Conservation (phyloP, 2,888 invertebrate species). For the Eristalis pertinax region DNA sequence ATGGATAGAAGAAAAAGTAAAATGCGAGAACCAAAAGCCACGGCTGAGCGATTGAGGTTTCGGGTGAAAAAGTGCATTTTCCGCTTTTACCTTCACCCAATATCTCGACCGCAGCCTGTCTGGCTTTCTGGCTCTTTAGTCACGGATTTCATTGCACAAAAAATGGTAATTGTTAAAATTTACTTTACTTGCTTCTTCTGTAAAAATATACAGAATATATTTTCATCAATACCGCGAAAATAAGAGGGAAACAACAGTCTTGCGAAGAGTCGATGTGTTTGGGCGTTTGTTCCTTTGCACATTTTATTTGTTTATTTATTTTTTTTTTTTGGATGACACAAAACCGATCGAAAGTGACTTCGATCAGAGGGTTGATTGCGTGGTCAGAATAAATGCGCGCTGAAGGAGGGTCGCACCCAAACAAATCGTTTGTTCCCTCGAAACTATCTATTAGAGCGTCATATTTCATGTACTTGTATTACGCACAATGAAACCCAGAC, state of each 20-base stretch:
- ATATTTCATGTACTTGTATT: background rate
- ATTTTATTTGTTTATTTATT: background rate
- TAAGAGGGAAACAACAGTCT: background rate
- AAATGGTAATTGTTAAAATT: background rate
- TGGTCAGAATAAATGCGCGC: background rate
- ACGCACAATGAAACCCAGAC: slow-evolving; percentile 3
- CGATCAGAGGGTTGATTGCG: background rate
- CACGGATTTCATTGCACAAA: slow-evolving; percentile 1
- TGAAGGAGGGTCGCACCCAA: background rate
- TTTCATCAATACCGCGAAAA: slow-evolving; percentile 1
- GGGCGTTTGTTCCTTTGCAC: background rate
- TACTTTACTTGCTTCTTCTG: background rate
- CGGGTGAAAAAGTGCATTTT: slow-evolving; percentile 42
- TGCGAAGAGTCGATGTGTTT: background rate
- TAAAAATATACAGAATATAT: slow-evolving; percentile 8
- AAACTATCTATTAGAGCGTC: background rate
- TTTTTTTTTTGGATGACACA: background rate
- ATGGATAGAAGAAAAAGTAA: too few relatives aligned
- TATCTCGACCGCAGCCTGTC: background rate
- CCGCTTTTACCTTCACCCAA: background rate
- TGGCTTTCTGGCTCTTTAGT: background rate
- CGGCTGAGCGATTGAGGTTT: slow-evolving; percentile 4
- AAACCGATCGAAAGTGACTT: background rate
- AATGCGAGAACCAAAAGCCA: slow-evolving; percentile 36
- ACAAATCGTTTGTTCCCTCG: background rate